Evolutionary conservation across 2,888 invertebrate species (phyloP).

Genomic region (Acronicta leporina): DNA sequence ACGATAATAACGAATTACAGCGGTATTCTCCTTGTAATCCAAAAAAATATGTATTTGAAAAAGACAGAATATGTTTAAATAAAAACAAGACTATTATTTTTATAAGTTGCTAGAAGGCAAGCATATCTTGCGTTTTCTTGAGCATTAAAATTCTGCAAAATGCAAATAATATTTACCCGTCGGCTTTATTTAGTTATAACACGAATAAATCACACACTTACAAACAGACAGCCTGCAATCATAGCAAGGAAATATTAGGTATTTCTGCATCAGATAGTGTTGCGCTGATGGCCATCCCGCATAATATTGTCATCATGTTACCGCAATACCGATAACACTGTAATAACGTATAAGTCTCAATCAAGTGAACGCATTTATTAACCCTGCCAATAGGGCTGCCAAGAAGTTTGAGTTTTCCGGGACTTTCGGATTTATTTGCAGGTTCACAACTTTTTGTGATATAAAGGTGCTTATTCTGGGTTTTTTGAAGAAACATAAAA

Average conservation of each 20-base stretch:
- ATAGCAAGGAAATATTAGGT: conserved; percentile 33
- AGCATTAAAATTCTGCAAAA: neutral
- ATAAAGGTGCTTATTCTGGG: too few relatives aligned
- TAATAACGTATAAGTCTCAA: conserved; percentile 80
- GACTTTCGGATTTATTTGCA: conserved; percentile 21
- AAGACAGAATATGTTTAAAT: too few relatives aligned
- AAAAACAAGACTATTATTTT: neutral
- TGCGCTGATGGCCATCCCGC: conserved; percentile 58
- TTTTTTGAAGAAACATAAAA: too few relatives aligned
- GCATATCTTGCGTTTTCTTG: neutral
- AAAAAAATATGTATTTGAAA: too few relatives aligned
- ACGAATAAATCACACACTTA: conserved; percentile 31
- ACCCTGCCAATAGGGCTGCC: conserved; percentile 63
- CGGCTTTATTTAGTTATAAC: conserved; percentile 7
- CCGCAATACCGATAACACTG: conserved; percentile 70
- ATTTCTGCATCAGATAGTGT: conserved; percentile 64
- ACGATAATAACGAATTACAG: too few relatives aligned
- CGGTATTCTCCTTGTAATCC: too few relatives aligned
- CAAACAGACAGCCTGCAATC: conserved; percentile 37
- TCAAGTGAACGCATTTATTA: conserved; percentile 76
- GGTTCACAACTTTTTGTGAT: too few relatives aligned
- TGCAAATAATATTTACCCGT: neutral
- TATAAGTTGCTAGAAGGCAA: neutral
- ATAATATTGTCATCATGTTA: conserved; percentile 72
- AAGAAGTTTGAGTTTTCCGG: conserved; percentile 19